Base-by-base conservation (phyloP, 2,113 vertebrate species). In the Anser cygnoides region DNA sequence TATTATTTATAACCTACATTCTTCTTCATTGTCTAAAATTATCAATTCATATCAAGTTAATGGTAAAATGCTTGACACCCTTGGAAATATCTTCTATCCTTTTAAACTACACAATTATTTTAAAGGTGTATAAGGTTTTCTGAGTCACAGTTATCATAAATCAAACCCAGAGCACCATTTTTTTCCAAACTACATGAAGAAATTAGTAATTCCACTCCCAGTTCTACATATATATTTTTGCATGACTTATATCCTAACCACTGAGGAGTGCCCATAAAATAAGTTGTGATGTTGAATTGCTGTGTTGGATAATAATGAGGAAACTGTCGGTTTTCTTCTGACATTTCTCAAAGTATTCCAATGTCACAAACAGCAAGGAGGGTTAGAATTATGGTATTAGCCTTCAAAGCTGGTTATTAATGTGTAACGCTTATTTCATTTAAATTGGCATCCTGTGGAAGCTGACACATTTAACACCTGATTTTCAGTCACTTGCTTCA, bases 361-460 rank as follows among this genome's bases (percentile, higher is more conserved):
- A 6, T 90, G 87, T 79, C 83, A 89, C 35, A 90, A 67, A 83
- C 54, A 84, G 46, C 31, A 84, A 76, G 76, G 81, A 95, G 33
- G 41, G 52, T 41, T 95, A 93, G 80, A 90, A 77, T 89, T 87
- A 94, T 78, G 89, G 76, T 86, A 87, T 92, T 94, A 95, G 72
- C 80, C 90, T 76, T 91, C 87, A 84, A 92, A 89, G 72, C 85
- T 89, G 78, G 93, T 97, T 96, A 95, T 95, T 66, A 95, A 95
- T 85, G 49, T 58, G 46, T 29, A 91, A 84, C 0, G 3, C 68
- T 94, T 77, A 93, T 93, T 97, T 96, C 35, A 52, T 87, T 96
- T 93, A 92, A 90, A 95, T 65, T 91, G 72, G 33, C 41, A 73
- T 96, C 49, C 89, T 44, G 0, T 87, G 88, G 79, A 97, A 95